A percentile compares a stretch with the other conserved stretches of the same genome.
phyloP scores from a whole-genome alignment of 1,140 invertebrate species.

The Aleiodes sp. region DNA sequence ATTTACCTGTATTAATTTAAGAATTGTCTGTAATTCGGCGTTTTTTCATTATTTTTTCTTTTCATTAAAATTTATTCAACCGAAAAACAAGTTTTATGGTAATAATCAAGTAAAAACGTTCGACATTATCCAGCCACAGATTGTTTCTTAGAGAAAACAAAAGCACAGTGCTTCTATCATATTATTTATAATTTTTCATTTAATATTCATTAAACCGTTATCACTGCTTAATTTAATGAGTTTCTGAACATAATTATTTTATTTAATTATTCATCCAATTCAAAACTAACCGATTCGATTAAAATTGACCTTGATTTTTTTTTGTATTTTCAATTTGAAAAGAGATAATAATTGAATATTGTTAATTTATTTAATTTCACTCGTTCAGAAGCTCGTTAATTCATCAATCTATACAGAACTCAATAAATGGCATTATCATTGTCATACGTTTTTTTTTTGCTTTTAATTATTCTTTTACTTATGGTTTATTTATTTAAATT shows the following conservation, averaged over 20 bases:
- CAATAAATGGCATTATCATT: constrained; percentile 43
- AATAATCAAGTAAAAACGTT: no score
- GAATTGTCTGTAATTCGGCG: not conserved
- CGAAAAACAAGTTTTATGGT: no score
- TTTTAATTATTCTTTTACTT: not conserved
- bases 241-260: constrained; percentile 28
- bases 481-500: constrained; percentile 3
- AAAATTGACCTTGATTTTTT: no score
- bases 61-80: no score
- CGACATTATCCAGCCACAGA: no score
- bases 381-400: constrained; percentile 58
- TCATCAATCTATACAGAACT: constrained; percentile 56
- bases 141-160: no score
- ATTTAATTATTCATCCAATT: no score
- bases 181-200: no score
- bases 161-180: not conserved
- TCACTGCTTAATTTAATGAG: constrained; percentile 26
- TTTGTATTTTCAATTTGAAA: no score
- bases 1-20: not conserved
- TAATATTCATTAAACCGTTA: constrained; percentile 8
- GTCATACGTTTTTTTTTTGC: not conserved
- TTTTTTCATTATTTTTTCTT: no score
- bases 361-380: constrained; percentile 6
- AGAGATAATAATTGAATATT: not conserved
- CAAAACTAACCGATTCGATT: no score